Percentiles rank a stretch among this genome's conserved stretches.
Evolutionary conservation across 2,797 vertebrate genomes (phyloP).

Genomic region (Anguilla anguilla): DNA sequence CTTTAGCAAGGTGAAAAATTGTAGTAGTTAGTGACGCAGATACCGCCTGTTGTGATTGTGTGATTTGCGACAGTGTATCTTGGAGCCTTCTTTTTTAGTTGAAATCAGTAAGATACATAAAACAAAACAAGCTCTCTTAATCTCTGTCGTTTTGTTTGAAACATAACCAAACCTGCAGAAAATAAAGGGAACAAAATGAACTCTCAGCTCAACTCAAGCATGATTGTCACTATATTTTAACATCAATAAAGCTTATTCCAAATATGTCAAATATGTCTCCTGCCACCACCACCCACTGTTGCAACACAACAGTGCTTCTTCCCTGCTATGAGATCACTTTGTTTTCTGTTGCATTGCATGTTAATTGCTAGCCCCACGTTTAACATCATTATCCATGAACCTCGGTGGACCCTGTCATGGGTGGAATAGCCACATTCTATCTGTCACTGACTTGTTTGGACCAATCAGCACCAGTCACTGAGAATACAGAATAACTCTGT

Average conservation of each 20-base stretch:
- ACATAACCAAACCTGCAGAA: neutral
- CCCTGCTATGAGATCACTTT: neutral
- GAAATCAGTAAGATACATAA: neutral
- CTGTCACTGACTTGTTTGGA: neutral
- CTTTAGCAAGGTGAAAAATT: conserved; percentile 7
- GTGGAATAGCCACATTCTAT: neutral
- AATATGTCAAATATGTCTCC: neutral
- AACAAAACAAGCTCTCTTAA: neutral
- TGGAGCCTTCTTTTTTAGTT: neutral
- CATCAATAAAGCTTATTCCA: neutral
- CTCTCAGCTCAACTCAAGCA: neutral
- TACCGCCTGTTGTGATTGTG: neutral
- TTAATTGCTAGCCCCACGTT: neutral
- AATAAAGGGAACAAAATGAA: neutral
- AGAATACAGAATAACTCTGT: neutral
- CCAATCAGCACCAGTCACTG: neutral
- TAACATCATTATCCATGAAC: neutral
- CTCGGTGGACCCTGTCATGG: neutral
- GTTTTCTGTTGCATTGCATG: neutral
- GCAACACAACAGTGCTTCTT: neutral
- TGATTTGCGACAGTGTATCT: neutral
- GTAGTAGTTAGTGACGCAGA: neutral
- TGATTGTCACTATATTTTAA: neutral
- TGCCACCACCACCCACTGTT: neutral
- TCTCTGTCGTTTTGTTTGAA: neutral